These are phyloP conservation scores for Vulpes ferrilata DNA, from an alignment of 2,113 vertebrate species.

Conservation along the genomic window DNA sequence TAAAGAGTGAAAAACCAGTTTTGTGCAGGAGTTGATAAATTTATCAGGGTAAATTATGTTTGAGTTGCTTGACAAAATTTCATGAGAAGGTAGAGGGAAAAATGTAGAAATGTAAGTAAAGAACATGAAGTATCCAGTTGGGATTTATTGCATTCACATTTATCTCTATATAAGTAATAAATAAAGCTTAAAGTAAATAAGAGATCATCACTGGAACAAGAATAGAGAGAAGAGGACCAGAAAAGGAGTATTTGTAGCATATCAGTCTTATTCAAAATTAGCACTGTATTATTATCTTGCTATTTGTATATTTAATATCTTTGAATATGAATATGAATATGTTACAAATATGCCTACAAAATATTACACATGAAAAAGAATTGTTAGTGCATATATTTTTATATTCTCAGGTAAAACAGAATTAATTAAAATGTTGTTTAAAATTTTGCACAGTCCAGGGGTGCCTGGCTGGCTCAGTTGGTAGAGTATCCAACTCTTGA, in stretches of 20 bases:
- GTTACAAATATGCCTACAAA: background rate
- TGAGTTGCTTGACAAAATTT: background rate
- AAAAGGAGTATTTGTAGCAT: background rate
- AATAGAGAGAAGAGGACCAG: background rate
- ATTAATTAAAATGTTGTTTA: background rate
- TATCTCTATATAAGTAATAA: background rate
- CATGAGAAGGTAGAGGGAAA: background rate
- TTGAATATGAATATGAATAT: background rate
- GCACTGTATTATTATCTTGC: background rate
- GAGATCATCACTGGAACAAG: background rate
- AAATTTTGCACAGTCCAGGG: background rate
- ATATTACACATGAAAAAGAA: background rate
- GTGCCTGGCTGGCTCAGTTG: background rate
- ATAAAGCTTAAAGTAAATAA: background rate
- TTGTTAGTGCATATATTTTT: background rate
- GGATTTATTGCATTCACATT: background rate
- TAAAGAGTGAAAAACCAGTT: background rate
- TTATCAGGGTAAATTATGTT: background rate
- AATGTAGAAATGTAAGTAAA: background rate
- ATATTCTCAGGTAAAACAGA: background rate
- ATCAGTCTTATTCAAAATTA: background rate
- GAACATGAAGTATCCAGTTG: conserved; percentile 7
- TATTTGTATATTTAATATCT: background rate
- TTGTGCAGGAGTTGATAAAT: background rate
- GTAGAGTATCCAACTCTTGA: background rate